A percentile compares a stretch with the other conserved stretches of the same genome.
Evolutionary conservation across 2,113 vertebrate species (phyloP).

Genomic region (Glaucomys volans): DNA sequence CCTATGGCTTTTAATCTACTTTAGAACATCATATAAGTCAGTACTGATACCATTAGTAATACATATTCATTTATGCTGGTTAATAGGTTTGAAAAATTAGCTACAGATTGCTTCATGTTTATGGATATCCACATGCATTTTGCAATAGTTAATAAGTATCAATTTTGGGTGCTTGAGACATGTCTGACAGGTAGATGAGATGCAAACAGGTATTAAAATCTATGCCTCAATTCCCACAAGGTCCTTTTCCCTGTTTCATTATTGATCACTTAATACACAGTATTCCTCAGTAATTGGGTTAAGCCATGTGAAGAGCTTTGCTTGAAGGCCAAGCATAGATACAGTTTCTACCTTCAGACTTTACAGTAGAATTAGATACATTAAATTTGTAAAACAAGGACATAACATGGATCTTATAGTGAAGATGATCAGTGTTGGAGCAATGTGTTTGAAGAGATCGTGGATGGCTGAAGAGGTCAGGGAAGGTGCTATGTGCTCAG

Average conservation of each 20-base stretch:
- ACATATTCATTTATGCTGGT: conserved; percentile 72
- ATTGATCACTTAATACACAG: background rate
- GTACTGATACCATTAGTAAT: conserved; percentile 59
- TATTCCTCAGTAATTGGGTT: background rate
- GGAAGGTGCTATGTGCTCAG: background rate
- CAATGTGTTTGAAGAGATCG: background rate
- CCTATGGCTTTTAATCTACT: conserved; percentile 68
- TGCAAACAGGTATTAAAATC: conserved; percentile 42
- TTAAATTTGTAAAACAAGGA: background rate
- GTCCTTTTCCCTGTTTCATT: background rate
- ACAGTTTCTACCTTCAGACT: background rate
- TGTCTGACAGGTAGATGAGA: conserved; percentile 51
- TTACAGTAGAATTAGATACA: background rate
- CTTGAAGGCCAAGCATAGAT: background rate
- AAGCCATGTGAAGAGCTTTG: background rate
- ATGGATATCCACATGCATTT: conserved; percentile 66
- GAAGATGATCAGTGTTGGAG: background rate
- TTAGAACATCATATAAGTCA: conserved; percentile 49
- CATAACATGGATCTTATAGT: background rate
- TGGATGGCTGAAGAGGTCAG: background rate
- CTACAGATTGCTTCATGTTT: conserved; percentile 77
- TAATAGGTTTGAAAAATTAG: conserved; percentile 77
- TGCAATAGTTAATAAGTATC: conserved; percentile 53
- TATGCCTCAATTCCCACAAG: background rate
- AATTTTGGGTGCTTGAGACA: background rate